These are phyloP conservation scores for Salvelinus alpinus DNA, from an alignment of 2,113 vertebrate genomes.

Conservation along the genomic window DNA sequence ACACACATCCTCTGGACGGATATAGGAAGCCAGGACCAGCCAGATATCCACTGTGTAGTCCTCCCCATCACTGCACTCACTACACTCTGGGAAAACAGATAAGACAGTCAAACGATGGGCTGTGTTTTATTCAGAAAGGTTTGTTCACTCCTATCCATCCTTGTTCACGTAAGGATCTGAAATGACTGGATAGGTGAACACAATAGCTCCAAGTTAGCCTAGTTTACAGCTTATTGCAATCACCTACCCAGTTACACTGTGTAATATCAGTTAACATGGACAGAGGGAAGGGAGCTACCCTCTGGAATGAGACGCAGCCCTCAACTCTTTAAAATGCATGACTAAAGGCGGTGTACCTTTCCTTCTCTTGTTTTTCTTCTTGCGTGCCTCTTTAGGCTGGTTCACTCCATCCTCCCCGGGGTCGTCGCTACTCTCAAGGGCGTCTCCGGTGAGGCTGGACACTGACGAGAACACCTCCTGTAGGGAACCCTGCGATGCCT, in stretches of 20 bases:
- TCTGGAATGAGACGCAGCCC: too few species aligned
- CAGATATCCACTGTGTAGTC: constrained; percentile 96
- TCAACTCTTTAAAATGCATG: too few species aligned
- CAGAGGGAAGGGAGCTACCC: too few species aligned
- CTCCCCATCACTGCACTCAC: constrained; percentile 74
- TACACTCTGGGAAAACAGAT: constrained; percentile 69
- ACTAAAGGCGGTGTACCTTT: constrained; percentile 75
- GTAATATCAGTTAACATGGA: too few species aligned
- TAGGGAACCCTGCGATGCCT: constrained; percentile 88
- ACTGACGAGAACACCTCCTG: constrained; percentile 84
- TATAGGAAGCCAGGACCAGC: constrained; percentile 90
- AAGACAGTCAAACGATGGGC: background rate
- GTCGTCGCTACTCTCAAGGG: constrained; percentile 81
- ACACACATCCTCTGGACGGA: constrained; percentile 93
- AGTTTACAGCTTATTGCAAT: too few species aligned
- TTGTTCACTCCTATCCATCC: too few species aligned
- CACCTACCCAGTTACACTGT: too few species aligned
- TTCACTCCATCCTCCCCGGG: constrained; percentile 74
- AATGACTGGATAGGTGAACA: too few species aligned
- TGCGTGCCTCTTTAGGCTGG: constrained; percentile 71
- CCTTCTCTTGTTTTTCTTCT: constrained; percentile 94
- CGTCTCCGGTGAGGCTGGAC: constrained; percentile 58
- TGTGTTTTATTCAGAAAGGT: too few species aligned
- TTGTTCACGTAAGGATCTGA: too few species aligned
- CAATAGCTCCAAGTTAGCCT: too few species aligned